Conservation (phyloP, 1,140 invertebrate species). For the Sycophaga agraensis region DNA sequence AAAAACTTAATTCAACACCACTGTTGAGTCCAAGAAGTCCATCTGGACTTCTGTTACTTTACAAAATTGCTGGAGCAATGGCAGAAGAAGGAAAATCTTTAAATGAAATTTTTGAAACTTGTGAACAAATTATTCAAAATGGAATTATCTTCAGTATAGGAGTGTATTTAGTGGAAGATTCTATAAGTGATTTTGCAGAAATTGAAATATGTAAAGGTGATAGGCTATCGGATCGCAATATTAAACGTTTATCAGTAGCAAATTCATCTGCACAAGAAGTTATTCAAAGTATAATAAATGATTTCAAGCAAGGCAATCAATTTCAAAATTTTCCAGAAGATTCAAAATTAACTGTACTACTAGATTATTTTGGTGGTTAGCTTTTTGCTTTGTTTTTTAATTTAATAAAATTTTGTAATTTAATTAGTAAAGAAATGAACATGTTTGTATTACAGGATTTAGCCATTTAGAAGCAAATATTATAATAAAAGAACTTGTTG, state of each 20-base stretch:
- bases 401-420: background rate
- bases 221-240: conserved; percentile 25
- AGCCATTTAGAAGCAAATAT: conserved; percentile 66
- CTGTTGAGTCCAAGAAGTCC: conserved; percentile 56
- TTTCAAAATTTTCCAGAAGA: background rate
- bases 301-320: conserved; percentile 4
- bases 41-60: conserved; percentile 63
- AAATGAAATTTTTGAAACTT: conserved; percentile 50
- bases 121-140: conserved; percentile 38
- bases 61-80: conserved; percentile 71
- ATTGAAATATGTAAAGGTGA: conserved; percentile 25
- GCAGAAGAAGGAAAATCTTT: conserved; percentile 61
- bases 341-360: conserved; percentile 5
- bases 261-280: conserved; percentile 9
- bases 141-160: conserved; percentile 37
- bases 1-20: conserved; percentile 50
- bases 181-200: background rate
- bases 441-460: conserved; percentile 58
- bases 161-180: conserved; percentile 24
- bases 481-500: conserved; percentile 62
- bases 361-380: conserved; percentile 17
- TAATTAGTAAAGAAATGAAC: background rate
- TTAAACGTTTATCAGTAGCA: background rate
- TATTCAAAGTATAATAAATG: conserved; percentile 10
- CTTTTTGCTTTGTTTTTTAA: background rate